Conservation (phyloP, 2,888 invertebrate genomes). For the Watsonalla cultraria region DNA sequence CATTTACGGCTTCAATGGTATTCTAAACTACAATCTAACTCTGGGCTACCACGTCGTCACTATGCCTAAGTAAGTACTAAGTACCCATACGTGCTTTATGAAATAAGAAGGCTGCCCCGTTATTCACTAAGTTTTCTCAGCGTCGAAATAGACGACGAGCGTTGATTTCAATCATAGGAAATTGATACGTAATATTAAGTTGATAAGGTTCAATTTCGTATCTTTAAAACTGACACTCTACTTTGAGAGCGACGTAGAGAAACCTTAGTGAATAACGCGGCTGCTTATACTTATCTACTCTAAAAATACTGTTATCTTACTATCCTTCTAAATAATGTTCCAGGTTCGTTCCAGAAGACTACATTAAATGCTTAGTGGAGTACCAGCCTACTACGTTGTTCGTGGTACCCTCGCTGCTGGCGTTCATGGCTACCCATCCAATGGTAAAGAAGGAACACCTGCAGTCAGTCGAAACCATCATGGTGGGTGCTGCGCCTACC, state of each 20-base stretch:
- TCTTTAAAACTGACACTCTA: too few relatives aligned
- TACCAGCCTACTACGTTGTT: constrained; percentile 81
- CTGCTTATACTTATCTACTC: neutral
- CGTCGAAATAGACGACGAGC: too few relatives aligned
- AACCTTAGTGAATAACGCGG: too few relatives aligned
- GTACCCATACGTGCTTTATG: neutral
- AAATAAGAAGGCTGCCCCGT: too few relatives aligned
- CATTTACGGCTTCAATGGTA: constrained; percentile 86
- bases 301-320: neutral
- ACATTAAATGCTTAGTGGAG: constrained; percentile 80
- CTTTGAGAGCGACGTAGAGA: too few relatives aligned
- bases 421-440: constrained; percentile 86
- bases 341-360: constrained; percentile 85
- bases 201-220: too few relatives aligned
- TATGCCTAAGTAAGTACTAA: constrained; percentile 75
- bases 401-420: constrained; percentile 87
- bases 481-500: constrained; percentile 87
- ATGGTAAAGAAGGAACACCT: constrained; percentile 83
- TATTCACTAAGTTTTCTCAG: too few relatives aligned
- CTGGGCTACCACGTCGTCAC: constrained; percentile 82
- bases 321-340: constrained; percentile 8
- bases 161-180: too few relatives aligned
- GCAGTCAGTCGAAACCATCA: constrained; percentile 79
- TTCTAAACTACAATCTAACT: constrained; percentile 79
- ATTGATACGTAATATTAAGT: too few relatives aligned